Percentiles rank a stretch among this genome's conserved stretches.
Evolutionary conservation across 1,140 invertebrate genomes (phyloP).

Genomic region (Trachymyrmex septentrionalis): DNA sequence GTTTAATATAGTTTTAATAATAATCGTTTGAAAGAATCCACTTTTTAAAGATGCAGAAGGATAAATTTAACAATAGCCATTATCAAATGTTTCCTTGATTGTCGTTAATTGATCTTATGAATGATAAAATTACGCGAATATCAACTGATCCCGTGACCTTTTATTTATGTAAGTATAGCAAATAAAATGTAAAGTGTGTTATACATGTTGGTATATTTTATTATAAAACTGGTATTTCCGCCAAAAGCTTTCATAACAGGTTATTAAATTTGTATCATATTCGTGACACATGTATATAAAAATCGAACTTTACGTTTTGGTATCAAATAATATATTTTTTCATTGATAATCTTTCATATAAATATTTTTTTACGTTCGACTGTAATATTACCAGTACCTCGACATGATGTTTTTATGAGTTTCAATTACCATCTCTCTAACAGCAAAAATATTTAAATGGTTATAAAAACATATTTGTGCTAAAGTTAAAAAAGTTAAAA

Average conservation of each 20-base stretch:
- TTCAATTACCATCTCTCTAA: slow-evolving; percentile 9
- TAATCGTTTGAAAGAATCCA: background rate
- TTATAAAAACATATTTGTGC: background rate
- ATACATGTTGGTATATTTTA: background rate
- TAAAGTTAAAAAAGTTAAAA: background rate
- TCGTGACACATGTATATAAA: slow-evolving; percentile 31
- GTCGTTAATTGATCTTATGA: background rate
- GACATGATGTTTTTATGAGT: slow-evolving; percentile 9
- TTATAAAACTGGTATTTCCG: slow-evolving; percentile 10
- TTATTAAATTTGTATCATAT: slow-evolving; percentile 32
- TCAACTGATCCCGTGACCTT: background rate
- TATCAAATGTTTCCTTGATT: background rate
- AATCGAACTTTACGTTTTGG: background rate
- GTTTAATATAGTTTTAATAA: slow-evolving; percentile 14
- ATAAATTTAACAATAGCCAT: background rate
- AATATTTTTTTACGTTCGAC: slow-evolving; percentile 8
- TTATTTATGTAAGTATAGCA: background rate
- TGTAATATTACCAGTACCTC: background rate
- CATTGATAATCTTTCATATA: slow-evolving; percentile 20
- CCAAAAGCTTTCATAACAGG: slow-evolving; percentile 28
- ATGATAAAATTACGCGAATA: slow-evolving; percentile 12
- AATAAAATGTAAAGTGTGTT: slow-evolving; percentile 27
- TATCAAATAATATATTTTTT: slow-evolving; percentile 31
- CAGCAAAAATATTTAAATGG: background rate
- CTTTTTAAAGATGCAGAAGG: background rate